Evolutionary conservation across 2,888 invertebrate species (phyloP).

Genomic region (Tetragnatha montana): DNA sequence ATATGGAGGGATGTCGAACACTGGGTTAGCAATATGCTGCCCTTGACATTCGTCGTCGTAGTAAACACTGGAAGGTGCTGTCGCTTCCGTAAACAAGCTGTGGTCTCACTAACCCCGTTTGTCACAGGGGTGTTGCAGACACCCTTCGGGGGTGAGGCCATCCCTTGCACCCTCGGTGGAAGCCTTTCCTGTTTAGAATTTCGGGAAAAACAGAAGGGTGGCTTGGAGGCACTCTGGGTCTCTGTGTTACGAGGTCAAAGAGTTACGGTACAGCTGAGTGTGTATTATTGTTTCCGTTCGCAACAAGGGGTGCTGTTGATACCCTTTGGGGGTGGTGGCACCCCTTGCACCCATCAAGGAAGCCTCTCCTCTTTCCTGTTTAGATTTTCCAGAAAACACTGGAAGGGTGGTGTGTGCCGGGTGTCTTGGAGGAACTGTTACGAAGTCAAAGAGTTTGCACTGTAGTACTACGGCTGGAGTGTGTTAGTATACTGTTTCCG

Average conservation of each 20-base stretch:
- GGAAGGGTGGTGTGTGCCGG: too few relatives aligned
- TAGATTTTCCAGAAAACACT: too few relatives aligned
- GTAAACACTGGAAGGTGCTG: constrained; percentile 39
- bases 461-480: neutral
- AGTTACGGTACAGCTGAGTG: neutral
- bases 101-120: constrained; percentile 58
- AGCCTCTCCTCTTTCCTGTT: neutral
- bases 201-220: neutral
- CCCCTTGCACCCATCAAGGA: neutral
- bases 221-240: neutral
- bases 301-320: neutral
- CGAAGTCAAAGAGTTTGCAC: neutral
- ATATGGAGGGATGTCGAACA: neutral
- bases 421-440: neutral
- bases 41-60: neutral
- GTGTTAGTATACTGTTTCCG: neutral
- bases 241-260: neutral
- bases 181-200: too few relatives aligned
- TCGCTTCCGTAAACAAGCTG: constrained; percentile 49
- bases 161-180: too few relatives aligned
- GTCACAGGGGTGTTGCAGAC: constrained; percentile 35
- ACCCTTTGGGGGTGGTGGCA: neutral
- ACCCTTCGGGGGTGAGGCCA: neutral
- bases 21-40: neutral
- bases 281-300: neutral